These are phyloP conservation scores for Catharus minimus DNA, from an alignment of 2,113 vertebrate genomes.

Conservation along the genomic window DNA sequence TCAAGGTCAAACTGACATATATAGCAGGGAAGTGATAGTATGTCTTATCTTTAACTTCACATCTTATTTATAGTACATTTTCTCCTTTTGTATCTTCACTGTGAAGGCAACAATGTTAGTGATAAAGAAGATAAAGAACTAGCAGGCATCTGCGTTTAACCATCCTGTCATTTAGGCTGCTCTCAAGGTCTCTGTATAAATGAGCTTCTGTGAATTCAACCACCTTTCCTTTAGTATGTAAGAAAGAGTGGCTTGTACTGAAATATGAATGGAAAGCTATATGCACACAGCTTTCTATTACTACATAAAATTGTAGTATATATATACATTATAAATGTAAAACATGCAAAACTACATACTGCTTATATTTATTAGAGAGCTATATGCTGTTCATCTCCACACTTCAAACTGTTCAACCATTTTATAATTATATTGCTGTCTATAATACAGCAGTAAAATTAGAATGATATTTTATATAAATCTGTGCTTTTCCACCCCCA, in stretches of 20 bases:
- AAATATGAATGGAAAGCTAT: not conserved
- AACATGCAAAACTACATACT: not conserved
- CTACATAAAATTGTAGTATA: not conserved
- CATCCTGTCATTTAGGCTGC: not conserved
- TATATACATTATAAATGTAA: not conserved
- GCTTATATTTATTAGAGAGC: not conserved
- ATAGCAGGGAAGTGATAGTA: not conserved
- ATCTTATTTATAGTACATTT: conserved; percentile 21
- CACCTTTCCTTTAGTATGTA: not conserved
- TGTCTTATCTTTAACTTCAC: conserved; percentile 1
- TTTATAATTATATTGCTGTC: not conserved
- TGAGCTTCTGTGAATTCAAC: not conserved
- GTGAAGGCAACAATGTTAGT: not conserved
- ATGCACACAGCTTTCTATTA: not conserved
- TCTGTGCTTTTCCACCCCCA: not conserved
- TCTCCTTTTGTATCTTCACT: not conserved
- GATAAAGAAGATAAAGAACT: conserved; percentile 26
- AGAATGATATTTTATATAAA: not conserved
- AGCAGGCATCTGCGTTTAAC: not conserved
- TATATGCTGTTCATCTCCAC: not conserved
- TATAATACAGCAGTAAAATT: not conserved
- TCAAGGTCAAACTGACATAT: conserved; percentile 1
- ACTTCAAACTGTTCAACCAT: not conserved
- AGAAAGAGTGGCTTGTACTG: not conserved
- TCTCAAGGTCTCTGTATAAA: not conserved